These are phyloP conservation scores for Clarias macrocephalus DNA, from an alignment of 2,113 vertebrate genomes.

Conservation along the genomic window DNA sequence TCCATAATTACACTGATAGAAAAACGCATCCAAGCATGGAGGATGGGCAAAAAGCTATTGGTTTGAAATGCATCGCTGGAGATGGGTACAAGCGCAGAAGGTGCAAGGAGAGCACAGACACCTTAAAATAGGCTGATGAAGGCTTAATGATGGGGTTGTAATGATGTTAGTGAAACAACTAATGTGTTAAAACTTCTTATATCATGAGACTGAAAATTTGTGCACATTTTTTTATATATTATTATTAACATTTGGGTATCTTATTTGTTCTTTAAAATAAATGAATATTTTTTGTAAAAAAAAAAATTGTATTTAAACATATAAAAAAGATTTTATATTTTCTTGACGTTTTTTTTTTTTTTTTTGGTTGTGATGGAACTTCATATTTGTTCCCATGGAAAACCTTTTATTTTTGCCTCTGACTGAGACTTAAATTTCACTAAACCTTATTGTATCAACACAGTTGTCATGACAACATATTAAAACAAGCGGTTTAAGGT, in stretches of 20 bases:
- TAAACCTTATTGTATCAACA: too few species aligned
- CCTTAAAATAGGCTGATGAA: background rate
- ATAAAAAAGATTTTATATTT: background rate
- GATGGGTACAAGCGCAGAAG: background rate
- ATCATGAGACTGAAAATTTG: background rate
- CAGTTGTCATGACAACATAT: background rate
- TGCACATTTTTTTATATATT: background rate
- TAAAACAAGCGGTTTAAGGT: background rate
- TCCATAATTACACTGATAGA: conserved; percentile 56
- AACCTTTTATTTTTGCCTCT: background rate
- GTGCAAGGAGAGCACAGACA: background rate
- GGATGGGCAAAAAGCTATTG: conserved; percentile 64
- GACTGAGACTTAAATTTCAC: background rate
- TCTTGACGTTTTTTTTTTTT: background rate
- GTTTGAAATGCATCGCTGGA: conserved; percentile 45
- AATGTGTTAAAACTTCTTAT: background rate
- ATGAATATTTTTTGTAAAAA: background rate
- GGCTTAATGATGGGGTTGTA: background rate
- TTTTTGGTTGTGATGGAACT: background rate
- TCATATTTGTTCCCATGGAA: background rate
- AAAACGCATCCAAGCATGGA: conserved; percentile 61
- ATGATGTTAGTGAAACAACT: conserved; percentile 1
- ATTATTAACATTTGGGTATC: background rate
- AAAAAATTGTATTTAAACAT: background rate
- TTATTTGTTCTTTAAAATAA: background rate